Base-by-base conservation (phyloP, 2,797 vertebrate genomes). In the Sebastes hopkinsi region DNA sequence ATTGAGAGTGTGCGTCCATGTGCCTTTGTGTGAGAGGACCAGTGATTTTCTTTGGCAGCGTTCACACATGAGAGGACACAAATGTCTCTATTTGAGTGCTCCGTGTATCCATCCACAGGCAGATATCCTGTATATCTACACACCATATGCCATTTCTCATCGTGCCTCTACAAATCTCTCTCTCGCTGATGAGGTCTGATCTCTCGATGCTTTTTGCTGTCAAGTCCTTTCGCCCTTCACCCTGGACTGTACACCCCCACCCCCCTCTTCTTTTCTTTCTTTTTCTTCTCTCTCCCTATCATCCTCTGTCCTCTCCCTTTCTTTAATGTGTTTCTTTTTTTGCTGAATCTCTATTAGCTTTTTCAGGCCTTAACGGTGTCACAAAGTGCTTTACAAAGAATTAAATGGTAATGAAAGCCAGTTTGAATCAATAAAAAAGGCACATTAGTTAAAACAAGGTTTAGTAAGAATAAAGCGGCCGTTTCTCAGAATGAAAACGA, bases 361-460 rank as follows among this genome's bases (percentile, higher is more conserved):
- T 77, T 75, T 5, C 3, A 4, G 81, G 46, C 70, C 32, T 29
- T 75, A 60, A 67, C 64, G 6, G 59, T 70, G 36, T 75, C 70
- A 34, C 71, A 70, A 78, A 72, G 79, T 11, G 13, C 79, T 82
- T 84, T 66, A 69, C 65, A 79, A 81, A 80, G 71, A 82, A 86
- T 87, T 61, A 87, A 77, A 87, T 66, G 72, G 34, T 80, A 72
- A 82, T 85, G 77, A 84, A 83, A 82, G 68, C 14, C 68, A 27
- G 8, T 83, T 83, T 79, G 66, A 83, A 80, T 78, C 61, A 54
- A 81, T 88, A 84, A 50, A 86, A 82, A 81, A 55, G 23, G 50
- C 56, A 36, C 59, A 68, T 66, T 83, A 58, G 50, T 62, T 82
- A 68, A 83, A 82, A 38, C 54, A 59, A 65, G 59, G 61, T 83